phyloP scores from a whole-genome alignment of 2,888 invertebrate species.

The Alloscopus bannaensis region DNA sequence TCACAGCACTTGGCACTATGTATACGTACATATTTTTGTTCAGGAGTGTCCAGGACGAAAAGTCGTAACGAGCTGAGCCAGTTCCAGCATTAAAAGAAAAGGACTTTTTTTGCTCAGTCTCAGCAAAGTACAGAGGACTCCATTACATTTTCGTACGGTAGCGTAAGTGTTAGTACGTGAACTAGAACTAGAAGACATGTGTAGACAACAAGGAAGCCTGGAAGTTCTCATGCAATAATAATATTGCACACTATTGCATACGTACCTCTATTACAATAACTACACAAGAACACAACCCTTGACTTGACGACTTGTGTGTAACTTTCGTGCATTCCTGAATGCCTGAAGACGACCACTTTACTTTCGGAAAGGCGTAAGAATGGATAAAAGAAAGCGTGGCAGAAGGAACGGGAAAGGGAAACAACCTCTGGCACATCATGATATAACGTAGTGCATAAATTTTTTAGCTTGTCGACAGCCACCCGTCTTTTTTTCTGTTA shows the following conservation, averaged over 20 bases:
- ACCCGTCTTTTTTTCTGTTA: background rate
- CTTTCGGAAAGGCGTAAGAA: background rate
- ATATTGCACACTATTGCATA: slow-evolving; percentile 6
- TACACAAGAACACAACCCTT: too few species aligned
- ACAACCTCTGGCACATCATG: slow-evolving; percentile 42
- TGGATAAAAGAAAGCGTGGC: background rate
- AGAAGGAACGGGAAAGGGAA: slow-evolving; percentile 27
- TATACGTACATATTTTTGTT: too few species aligned
- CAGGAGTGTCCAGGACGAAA: too few species aligned
- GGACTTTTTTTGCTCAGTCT: slow-evolving; percentile 4
- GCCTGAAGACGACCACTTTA: too few species aligned
- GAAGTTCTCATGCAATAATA: slow-evolving; percentile 10
- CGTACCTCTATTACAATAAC: background rate
- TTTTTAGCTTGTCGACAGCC: slow-evolving; percentile 14
- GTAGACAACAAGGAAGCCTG: background rate
- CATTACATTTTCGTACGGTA: slow-evolving; percentile 24
- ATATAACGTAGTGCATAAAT: slow-evolving; percentile 21
- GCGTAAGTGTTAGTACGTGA: slow-evolving; percentile 42
- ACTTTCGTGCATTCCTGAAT: too few species aligned
- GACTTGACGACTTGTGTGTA: too few species aligned
- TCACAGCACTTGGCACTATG: slow-evolving; percentile 19
- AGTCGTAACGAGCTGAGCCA: too few species aligned
- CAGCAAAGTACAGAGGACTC: background rate
- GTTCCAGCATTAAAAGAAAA: too few species aligned
- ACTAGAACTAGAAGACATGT: slow-evolving; percentile 24